A percentile compares a stretch with the other conserved stretches of the same genome.
These are phyloP conservation scores for Caracal caracal DNA, from an alignment of 2,113 vertebrate species.

Conservation along the genomic window DNA sequence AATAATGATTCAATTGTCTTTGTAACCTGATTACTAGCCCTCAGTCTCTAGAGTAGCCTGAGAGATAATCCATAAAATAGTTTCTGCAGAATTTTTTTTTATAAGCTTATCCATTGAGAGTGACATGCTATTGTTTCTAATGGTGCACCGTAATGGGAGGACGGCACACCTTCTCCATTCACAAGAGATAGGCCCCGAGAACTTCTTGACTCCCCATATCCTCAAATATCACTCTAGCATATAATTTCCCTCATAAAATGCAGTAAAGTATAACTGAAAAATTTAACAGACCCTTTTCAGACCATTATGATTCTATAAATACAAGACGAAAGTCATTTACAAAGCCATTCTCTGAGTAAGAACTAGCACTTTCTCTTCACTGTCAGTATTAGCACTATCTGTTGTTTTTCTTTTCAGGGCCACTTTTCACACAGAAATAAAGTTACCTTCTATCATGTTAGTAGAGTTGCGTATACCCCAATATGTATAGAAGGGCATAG, in stretches of 20 bases:
- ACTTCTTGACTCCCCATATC: conserved; percentile 2
- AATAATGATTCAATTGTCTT: conserved; percentile 65
- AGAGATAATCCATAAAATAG: conserved; percentile 23
- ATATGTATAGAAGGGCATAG: background rate
- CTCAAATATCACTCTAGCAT: conserved; percentile 64
- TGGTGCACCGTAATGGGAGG: background rate
- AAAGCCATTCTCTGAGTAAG: conserved; percentile 57
- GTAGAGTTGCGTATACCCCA: background rate
- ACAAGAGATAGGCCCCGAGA: conserved; percentile 21
- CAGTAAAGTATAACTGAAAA: conserved; percentile 69
- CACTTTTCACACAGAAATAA: conserved; percentile 53
- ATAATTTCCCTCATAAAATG: conserved; percentile 69
- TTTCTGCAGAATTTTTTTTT: background rate
- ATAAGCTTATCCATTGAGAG: conserved; percentile 5
- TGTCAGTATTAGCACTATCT: conserved; percentile 11
- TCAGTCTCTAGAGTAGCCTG: background rate
- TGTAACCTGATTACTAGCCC: conserved; percentile 12
- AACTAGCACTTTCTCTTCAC: conserved; percentile 64
- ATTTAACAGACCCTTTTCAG: conserved; percentile 71
- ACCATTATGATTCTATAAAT: conserved; percentile 73
- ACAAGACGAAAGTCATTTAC: conserved; percentile 67
- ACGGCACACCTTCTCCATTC: conserved; percentile 24
- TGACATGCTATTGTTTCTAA: conserved; percentile 32
- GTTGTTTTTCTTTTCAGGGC: conserved; percentile 53
- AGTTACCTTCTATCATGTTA: conserved; percentile 9